phyloP scores from a whole-genome alignment of 2,797 vertebrate genomes.

The Rhincodon typus region DNA sequence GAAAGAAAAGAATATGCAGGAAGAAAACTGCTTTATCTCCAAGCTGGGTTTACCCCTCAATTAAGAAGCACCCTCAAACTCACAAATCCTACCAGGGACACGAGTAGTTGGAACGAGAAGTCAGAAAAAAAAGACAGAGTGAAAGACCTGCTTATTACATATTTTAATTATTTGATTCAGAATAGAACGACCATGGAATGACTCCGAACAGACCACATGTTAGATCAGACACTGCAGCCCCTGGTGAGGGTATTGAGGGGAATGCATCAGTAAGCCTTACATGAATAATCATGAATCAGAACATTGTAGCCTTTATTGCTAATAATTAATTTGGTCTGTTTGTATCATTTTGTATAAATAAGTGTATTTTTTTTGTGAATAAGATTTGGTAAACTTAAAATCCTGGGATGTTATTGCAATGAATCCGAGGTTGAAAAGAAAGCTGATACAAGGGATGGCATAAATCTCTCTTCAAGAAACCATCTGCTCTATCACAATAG shows the following conservation, averaged over 20 bases:
- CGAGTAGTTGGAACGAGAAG: not conserved
- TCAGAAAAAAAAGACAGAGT: not conserved
- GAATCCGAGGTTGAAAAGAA: not conserved
- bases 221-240: not conserved
- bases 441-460: not conserved
- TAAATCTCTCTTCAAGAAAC: constrained; percentile 39
- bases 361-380: not conserved
- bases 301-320: not conserved
- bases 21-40: not conserved
- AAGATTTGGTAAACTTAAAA: not conserved
- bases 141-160: not conserved
- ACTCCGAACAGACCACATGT: not conserved
- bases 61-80: not conserved
- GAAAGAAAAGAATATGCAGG: not conserved
- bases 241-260: not conserved
- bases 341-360: not conserved
- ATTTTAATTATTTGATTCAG: not conserved
- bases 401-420: not conserved
- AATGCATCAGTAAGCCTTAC: not conserved
- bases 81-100: not conserved
- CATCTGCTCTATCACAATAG: constrained; percentile 41
- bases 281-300: constrained; percentile 1
- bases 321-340: not conserved
- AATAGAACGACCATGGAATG: not conserved
- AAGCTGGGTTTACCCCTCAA: not conserved